phyloP scores from a whole-genome alignment of 1,140 invertebrate species.

The Periplaneta americana region DNA sequence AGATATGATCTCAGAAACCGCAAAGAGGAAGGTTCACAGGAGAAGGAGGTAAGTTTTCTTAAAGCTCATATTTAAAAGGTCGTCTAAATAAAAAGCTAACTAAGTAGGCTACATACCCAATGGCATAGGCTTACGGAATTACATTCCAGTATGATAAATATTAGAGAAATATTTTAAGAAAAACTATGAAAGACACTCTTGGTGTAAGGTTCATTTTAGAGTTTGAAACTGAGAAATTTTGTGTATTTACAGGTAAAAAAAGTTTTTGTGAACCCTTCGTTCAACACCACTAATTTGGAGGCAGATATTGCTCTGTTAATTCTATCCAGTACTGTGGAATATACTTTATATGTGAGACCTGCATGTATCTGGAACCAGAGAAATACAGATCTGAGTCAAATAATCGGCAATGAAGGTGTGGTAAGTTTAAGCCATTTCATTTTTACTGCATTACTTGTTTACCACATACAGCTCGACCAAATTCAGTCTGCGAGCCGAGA shows the following conservation, averaged over 20 bases:
- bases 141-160: too few relatives aligned
- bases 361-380: slow-evolving; percentile 43
- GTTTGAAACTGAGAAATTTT: too few relatives aligned
- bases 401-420: slow-evolving; percentile 42
- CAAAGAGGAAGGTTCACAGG: not conserved
- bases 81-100: too few relatives aligned
- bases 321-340: slow-evolving; percentile 39
- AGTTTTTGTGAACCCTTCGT: slow-evolving; percentile 51
- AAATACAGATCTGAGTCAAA: slow-evolving; percentile 10
- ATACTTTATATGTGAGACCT: slow-evolving; percentile 43
- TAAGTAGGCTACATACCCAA: too few relatives aligned
- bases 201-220: too few relatives aligned
- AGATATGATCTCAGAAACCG: not conserved
- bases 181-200: too few relatives aligned
- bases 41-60: not conserved
- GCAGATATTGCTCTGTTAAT: slow-evolving; percentile 50
- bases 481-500: too few relatives aligned
- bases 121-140: too few relatives aligned
- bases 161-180: too few relatives aligned
- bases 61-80: not conserved
- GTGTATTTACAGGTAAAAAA: slow-evolving; percentile 33
- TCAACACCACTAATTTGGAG: slow-evolving; percentile 39
- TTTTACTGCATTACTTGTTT: too few relatives aligned
- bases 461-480: too few relatives aligned
- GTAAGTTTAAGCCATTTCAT: slow-evolving; percentile 26